These are phyloP conservation scores for Rhinophrynus dorsalis DNA, from an alignment of 2,797 vertebrate genomes.

Conservation along the genomic window DNA sequence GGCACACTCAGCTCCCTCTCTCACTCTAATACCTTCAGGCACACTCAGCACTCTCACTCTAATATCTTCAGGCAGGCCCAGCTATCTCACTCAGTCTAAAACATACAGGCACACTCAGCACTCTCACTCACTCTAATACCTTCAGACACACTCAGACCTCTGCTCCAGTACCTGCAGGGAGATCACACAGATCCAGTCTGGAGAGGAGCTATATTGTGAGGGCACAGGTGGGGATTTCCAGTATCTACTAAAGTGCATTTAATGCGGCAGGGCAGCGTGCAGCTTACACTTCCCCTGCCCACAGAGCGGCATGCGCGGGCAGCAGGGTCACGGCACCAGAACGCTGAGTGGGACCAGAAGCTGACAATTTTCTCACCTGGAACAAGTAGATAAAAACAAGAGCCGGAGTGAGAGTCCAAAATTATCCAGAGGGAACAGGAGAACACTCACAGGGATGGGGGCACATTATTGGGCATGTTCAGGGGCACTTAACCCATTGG, in stretches of 20 bases:
- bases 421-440: too few relatives aligned
- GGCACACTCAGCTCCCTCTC: too few relatives aligned
- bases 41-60: too few relatives aligned
- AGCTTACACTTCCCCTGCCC: conserved; percentile 31
- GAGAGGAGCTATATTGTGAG: not conserved
- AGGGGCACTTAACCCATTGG: too few relatives aligned
- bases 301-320: conserved; percentile 29
- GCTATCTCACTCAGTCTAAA: not conserved
- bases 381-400: conserved; percentile 31
- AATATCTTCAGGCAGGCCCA: too few relatives aligned
- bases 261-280: conserved; percentile 30
- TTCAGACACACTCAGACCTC: not conserved
- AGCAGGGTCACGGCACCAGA: conserved; percentile 15
- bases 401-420: conserved; percentile 6
- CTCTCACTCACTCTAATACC: not conserved
- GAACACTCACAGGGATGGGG: too few relatives aligned
- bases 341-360: conserved; percentile 18
- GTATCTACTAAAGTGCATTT: conserved; percentile 43
- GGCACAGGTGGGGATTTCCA: not conserved
- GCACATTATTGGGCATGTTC: too few relatives aligned
- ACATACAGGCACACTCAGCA: not conserved
- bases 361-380: conserved; percentile 36
- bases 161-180: not conserved
- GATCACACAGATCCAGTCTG: not conserved
- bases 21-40: too few relatives aligned